Percentiles rank a stretch among this genome's conserved stretches.
Conservation (phyloP, 1,140 invertebrate genomes). For the Solenopsis fugax region DNA sequence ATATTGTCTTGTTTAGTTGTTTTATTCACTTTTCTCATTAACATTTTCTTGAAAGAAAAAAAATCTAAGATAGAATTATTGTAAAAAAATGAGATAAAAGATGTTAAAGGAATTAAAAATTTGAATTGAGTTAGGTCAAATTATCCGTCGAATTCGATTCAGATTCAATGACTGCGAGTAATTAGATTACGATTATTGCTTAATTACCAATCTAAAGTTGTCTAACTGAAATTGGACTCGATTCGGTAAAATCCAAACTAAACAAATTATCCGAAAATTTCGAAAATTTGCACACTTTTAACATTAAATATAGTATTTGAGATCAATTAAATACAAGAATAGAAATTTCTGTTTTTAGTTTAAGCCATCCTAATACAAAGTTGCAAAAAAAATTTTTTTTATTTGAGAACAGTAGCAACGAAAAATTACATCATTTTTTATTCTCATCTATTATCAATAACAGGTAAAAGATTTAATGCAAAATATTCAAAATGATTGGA, state of each 20-base stretch:
- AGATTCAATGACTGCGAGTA: not conserved
- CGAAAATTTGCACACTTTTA: not conserved
- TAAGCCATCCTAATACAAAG: not conserved
- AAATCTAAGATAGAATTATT: not conserved
- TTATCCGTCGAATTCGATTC: not conserved
- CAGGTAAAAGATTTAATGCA: constrained; percentile 13
- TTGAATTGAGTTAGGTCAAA: not conserved
- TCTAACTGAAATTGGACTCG: not conserved
- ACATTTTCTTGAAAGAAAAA: not conserved
- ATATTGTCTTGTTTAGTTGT: too few relatives aligned
- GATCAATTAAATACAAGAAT: not conserved
- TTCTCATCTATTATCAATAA: constrained; percentile 3
- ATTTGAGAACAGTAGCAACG: not conserved
- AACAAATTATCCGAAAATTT: not conserved
- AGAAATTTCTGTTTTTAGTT: not conserved
- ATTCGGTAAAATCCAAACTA: not conserved
- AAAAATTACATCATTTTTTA: not conserved
- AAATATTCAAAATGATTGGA: constrained; percentile 26
- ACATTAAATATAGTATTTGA: not conserved
- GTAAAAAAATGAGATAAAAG: not conserved
- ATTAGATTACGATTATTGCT: not conserved
- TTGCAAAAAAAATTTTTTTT: not conserved
- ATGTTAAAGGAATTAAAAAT: not conserved
- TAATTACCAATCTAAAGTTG: not conserved
- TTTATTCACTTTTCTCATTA: too few relatives aligned